These are phyloP conservation scores for Volucella inflata DNA, from an alignment of 2,888 invertebrate genomes.

Conservation along the genomic window DNA sequence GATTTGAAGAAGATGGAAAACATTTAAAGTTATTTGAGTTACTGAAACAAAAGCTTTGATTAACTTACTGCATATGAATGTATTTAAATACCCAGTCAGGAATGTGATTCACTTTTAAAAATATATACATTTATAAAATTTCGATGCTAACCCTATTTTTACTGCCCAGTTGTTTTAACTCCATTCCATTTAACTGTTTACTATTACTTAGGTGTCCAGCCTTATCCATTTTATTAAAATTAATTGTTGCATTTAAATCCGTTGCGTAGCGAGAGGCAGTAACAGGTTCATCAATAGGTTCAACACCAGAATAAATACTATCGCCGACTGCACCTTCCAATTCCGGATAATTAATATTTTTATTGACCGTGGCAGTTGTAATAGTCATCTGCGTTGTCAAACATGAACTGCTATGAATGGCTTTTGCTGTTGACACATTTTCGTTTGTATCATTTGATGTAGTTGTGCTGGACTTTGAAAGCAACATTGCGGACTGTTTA, in stretches of 20 bases:
- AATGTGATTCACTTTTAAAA: conserved; percentile 41
- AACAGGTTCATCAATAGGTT: conserved; percentile 54
- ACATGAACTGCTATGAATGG: conserved; percentile 45
- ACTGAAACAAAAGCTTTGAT: no score
- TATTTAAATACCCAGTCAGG: neutral
- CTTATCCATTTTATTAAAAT: conserved; percentile 76
- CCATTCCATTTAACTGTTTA: conserved; percentile 73
- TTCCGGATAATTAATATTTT: conserved; percentile 57
- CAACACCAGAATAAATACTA: neutral
- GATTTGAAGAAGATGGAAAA: no score
- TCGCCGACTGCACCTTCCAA: conserved; percentile 15
- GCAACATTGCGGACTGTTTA: conserved; percentile 62
- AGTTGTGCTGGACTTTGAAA: conserved; percentile 48
- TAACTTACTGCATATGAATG: no score
- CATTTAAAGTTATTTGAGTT: no score
- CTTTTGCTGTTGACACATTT: conserved; percentile 27
- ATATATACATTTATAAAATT: conserved; percentile 41
- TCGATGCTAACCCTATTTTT: conserved; percentile 82
- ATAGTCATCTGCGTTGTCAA: conserved; percentile 47
- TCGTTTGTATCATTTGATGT: conserved; percentile 43
- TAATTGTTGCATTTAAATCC: conserved; percentile 75
- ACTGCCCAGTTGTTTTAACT: conserved; percentile 80
- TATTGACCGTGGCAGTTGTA: conserved; percentile 29
- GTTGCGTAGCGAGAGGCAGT: conserved; percentile 62
- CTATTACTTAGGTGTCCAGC: conserved; percentile 76